A percentile compares a stretch with the other conserved stretches of the same genome.
Conservation (phyloP, 2,888 invertebrate genomes). For the Drosophila meridionalis region DNA sequence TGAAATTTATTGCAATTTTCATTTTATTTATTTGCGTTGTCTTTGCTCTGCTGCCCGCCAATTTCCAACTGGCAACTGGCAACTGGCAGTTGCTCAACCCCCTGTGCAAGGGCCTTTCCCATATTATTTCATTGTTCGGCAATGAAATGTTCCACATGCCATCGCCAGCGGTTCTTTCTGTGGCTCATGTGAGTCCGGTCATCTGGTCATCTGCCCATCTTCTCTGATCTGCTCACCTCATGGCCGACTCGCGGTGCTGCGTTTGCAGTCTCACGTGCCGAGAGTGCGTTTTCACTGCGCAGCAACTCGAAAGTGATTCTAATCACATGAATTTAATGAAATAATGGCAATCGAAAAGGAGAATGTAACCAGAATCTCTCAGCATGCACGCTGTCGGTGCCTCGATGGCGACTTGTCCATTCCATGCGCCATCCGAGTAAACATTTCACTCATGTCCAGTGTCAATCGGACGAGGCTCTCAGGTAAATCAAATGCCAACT, state of each 20-base stretch:
- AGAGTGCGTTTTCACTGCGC: constrained; percentile 75
- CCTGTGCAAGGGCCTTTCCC: constrained; percentile 52
- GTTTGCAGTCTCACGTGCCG: constrained; percentile 67
- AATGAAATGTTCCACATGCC: constrained; percentile 54
- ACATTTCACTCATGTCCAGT: constrained; percentile 63
- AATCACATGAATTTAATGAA: constrained; percentile 70
- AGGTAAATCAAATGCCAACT: constrained; percentile 59
- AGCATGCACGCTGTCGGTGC: constrained; percentile 5
- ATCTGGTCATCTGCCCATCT: constrained; percentile 21
- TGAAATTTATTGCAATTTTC: constrained; percentile 78
- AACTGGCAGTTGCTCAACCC: constrained; percentile 30
- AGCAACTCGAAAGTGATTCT: constrained; percentile 72
- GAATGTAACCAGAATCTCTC: constrained; percentile 61
- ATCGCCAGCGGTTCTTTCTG: constrained; percentile 38
- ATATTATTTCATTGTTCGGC: constrained; percentile 68
- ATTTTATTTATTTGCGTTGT: constrained; percentile 67
- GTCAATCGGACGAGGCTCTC: constrained; percentile 48
- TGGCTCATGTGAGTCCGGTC: constrained; percentile 36
- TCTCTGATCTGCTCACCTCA: constrained; percentile 35
- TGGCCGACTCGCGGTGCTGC: constrained; percentile 40
- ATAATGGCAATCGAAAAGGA: constrained; percentile 62
- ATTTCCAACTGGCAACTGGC: background rate
- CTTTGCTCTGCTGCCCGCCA: constrained; percentile 15
- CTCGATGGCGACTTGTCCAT: constrained; percentile 13
- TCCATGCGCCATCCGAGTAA: constrained; percentile 16